These are phyloP conservation scores for Amphipyra berbera DNA, from an alignment of 2,888 invertebrate genomes.

Conservation along the genomic window DNA sequence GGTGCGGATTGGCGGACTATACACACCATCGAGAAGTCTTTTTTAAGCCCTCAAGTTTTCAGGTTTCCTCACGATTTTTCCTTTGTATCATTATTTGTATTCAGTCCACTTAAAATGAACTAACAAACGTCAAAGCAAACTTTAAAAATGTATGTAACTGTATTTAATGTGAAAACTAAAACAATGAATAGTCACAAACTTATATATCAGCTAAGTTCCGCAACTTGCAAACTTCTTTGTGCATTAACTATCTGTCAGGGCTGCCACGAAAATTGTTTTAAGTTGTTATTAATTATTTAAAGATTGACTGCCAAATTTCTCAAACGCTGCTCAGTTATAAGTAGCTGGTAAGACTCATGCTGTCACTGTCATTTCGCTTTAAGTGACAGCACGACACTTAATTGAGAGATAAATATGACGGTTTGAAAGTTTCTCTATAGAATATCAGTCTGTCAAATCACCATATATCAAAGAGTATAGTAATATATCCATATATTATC, in stretches of 20 bases:
- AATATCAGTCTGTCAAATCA: no score
- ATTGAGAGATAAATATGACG: no score
- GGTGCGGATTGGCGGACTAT: neutral
- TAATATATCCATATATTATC: no score
- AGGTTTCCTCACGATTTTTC: no score
- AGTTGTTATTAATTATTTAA: neutral
- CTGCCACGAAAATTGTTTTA: slow-evolving; percentile 19
- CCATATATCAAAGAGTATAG: no score
- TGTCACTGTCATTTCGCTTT: no score
- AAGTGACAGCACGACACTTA: no score
- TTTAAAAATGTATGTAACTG: slow-evolving; percentile 36
- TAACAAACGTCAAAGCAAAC: neutral
- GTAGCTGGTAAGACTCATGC: no score
- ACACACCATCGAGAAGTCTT: neutral
- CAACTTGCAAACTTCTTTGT: slow-evolving; percentile 44
- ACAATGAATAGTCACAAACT: slow-evolving; percentile 57
- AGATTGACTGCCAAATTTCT: no score
- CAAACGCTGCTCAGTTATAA: no score
- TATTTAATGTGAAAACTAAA: slow-evolving; percentile 49
- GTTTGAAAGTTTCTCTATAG: no score
- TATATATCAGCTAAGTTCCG: slow-evolving; percentile 45
- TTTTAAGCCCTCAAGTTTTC: no score
- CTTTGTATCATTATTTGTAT: neutral
- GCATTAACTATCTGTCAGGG: slow-evolving; percentile 47
- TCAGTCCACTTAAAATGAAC: neutral